Base-by-base conservation (phyloP, 1,140 invertebrate species). In the Halictus rubicundus region DNA sequence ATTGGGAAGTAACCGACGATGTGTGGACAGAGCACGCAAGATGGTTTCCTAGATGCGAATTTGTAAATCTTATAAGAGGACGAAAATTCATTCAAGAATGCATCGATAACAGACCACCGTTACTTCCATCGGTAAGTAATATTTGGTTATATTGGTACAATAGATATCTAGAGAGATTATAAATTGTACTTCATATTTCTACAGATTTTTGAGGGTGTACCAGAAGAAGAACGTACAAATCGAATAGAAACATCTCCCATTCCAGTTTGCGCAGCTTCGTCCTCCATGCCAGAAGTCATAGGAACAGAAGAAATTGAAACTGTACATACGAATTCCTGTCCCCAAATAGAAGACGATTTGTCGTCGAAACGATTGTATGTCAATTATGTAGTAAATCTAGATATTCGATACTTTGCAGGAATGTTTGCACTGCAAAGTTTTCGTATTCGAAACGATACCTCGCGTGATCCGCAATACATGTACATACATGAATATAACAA, bases 11-110 rank as follows among this genome's bases (percentile, higher is more conserved):
- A 54, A 94, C 95, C 23, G 98, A 99, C 91, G 95, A 97, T 89
- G 97, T 97, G 16, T 98, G 97, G 97, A 93, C 94, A 61, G 98
- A 99, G 90, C 98, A 99, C 93, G 97, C 97, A 16, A 94, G 95
- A 87, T 98, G 97, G 97, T 98, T 97, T 93, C 95, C 97, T 5
- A 94, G 95, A 83, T 99, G 98, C 92, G 95, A 94, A 6, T 98
- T 96, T 91, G 94, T 98, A 37, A 91, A 94, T 49, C 94, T 97
- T 68, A 94, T 96, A 16, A 97, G 97, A 91, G 97, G 97, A 37
- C 94, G 95, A 73, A 94, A 96, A 14, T 98, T 96, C 91, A 94
- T 98, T 19, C 94, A 95, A 37, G 85, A 93, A 16, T 95, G 94
- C 82, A 85, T 92, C 23, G 83, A 91, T 46, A 91, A 74, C 39